Evolutionary conservation across 2,888 invertebrate genomes (phyloP), one percentile per base, ranked within the genome.

Genomic region (Lepeophtheirus nordmannii): DNA sequence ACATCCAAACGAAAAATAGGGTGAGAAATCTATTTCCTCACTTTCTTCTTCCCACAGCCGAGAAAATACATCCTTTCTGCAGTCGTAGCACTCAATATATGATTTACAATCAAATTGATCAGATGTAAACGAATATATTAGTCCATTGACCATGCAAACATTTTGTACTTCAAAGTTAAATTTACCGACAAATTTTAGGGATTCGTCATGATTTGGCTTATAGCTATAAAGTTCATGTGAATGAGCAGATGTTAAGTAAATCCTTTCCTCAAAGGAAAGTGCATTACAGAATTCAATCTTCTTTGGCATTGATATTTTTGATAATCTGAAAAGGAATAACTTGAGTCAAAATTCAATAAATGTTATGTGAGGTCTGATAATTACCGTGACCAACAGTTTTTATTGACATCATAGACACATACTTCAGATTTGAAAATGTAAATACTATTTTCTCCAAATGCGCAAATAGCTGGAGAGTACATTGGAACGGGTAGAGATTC

Each of bases 1-100:
- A 38, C 61, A 61, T 22, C 61, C 61, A 38, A 61, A 61, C 1
- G 61, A 61, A 38, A n/a, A 61, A 10, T 61, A 61, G 3, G 61
- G 37, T n/a, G 61, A 61, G 37, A 61, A 61, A 20, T 61, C 61
- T 8, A 61, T 5, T n/a, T 61, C 39, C 9, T 61, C 37, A 61
- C 37, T 37, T 23, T 39, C 37, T n/a, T 22, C n/a, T 37, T 61
- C 37, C 23, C n/a, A 61, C 11, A 61, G n/a, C 23, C 11, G 23
- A n/a, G 22, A n/a, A 38, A 61, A 61, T 61, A 12, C 20, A n/a
- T 37, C 61, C 20, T 22, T 30, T 5, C 7, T 11, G 9, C 22
- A 30, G 61, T 61, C 61, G 10, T 61, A 61, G 38, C 30, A 22
- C 38, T 61, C 61, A 14, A 37, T 37, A 61, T 12, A 58, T 14